A percentile compares a stretch with the other conserved stretches of the same genome.
Conservation (phyloP, 2,797 vertebrate genomes). For the Hybognathus amarus region DNA sequence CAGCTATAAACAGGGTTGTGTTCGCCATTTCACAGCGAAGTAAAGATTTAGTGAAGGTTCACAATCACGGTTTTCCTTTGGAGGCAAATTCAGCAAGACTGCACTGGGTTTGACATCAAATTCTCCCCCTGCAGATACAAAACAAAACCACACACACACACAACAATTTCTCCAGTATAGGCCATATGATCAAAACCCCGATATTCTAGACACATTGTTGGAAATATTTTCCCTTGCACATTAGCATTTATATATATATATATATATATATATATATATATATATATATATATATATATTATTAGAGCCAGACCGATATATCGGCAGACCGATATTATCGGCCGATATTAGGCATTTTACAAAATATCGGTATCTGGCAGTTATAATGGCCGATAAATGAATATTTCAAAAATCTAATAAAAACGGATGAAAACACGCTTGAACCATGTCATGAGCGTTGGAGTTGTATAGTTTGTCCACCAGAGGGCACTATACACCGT, state of each 20-base stretch:
- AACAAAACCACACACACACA: background rate
- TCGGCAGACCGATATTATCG: no score
- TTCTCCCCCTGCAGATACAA: background rate
- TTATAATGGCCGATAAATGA: no score
- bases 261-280: no score
- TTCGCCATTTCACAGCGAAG: background rate
- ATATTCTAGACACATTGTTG: slow-evolving; percentile 24
- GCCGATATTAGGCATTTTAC: no score
- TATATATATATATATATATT: no score
- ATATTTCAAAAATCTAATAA: no score
- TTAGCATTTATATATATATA: slow-evolving; percentile 17
- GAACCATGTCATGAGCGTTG: no score
- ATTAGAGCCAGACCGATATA: no score
- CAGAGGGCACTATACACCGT: no score
- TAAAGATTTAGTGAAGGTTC: background rate
- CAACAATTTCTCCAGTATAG: background rate
- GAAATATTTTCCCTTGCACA: background rate
- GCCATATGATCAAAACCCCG: background rate
- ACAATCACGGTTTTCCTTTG: background rate
- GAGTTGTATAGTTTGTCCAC: no score
- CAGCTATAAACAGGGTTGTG: background rate
- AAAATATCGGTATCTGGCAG: no score
- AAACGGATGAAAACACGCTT: no score
- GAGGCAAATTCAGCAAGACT: slow-evolving; percentile 4
- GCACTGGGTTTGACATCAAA: slow-evolving; percentile 8